A percentile compares a stretch with the other conserved stretches of the same genome.
Conservation (phyloP, 2,113 vertebrate species). For the Sinocyclocheilus maitianheensis region DNA sequence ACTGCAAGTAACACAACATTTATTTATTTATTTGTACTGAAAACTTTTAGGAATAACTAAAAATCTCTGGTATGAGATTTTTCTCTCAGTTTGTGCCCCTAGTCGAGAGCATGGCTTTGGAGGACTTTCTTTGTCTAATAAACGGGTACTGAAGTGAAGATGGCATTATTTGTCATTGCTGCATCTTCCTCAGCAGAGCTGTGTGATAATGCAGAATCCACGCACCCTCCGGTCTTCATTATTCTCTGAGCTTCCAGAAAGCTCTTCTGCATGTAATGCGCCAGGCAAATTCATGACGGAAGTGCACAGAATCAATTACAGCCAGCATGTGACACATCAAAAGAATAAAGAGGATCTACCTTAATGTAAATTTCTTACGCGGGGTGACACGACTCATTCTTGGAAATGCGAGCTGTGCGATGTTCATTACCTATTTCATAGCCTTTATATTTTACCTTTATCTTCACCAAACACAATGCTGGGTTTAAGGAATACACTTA, state of each 20-base stretch:
- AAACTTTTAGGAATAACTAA: no score
- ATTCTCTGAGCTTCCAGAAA: slow-evolving; percentile 62
- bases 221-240: slow-evolving; percentile 67
- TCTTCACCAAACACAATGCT: slow-evolving; percentile 41
- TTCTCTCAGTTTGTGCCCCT: neutral
- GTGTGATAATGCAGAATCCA: slow-evolving; percentile 67
- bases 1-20: no score
- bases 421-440: slow-evolving; percentile 60
- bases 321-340: slow-evolving; percentile 69
- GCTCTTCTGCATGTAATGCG: slow-evolving; percentile 67
- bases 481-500: slow-evolving; percentile 22
- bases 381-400: slow-evolving; percentile 64
- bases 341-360: slow-evolving; percentile 67
- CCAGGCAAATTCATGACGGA: slow-evolving; percentile 67
- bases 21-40: no score
- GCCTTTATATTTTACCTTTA: slow-evolving; percentile 50
- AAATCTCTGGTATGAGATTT: no score
- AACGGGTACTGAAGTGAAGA: neutral
- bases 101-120: neutral
- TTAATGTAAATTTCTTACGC: slow-evolving; percentile 61
- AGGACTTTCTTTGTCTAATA: neutral
- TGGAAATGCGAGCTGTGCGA: slow-evolving; percentile 60
- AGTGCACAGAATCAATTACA: slow-evolving; percentile 74
- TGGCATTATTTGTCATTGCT: neutral
- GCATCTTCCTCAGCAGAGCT: neutral